phyloP scores from a whole-genome alignment of 2,113 vertebrate genomes.

The Cyanistes caeruleus region DNA sequence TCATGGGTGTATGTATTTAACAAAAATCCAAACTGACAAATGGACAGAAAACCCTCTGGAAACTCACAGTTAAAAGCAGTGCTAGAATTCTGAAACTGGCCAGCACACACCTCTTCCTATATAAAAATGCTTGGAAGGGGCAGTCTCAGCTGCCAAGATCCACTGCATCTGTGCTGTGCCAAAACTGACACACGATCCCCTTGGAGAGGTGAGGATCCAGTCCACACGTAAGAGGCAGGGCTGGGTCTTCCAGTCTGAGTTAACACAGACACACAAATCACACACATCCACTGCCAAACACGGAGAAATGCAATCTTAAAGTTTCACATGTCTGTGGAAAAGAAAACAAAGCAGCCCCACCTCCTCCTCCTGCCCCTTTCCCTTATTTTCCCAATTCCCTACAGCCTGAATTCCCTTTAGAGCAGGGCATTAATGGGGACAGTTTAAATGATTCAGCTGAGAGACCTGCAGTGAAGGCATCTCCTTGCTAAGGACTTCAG shows the following conservation, averaged over 20 bases:
- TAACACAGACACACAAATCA: background rate
- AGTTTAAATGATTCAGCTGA: background rate
- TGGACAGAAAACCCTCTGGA: background rate
- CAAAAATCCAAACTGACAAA: background rate
- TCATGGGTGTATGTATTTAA: background rate
- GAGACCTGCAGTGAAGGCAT: background rate
- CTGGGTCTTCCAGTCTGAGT: background rate
- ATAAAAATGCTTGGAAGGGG: conserved; percentile 57
- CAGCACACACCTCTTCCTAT: conserved; percentile 47
- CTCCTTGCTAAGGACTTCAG: background rate
- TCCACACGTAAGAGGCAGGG: background rate
- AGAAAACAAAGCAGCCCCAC: background rate
- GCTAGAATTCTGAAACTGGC: conserved; percentile 43
- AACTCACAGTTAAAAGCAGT: conserved; percentile 26
- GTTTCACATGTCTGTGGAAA: background rate
- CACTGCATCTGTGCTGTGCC: background rate
- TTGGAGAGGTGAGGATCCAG: background rate
- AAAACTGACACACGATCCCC: conserved; percentile 16
- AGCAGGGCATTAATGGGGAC: background rate
- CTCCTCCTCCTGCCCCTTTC: background rate
- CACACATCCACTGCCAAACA: background rate
- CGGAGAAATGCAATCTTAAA: background rate
- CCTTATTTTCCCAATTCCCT: background rate
- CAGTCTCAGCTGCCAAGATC: conserved; percentile 30
- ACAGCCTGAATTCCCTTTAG: background rate